Evolutionary conservation across 2,113 vertebrate species (phyloP), one percentile per base, ranked within the genome.

Genomic region (Cynopterus brachyotis): DNA sequence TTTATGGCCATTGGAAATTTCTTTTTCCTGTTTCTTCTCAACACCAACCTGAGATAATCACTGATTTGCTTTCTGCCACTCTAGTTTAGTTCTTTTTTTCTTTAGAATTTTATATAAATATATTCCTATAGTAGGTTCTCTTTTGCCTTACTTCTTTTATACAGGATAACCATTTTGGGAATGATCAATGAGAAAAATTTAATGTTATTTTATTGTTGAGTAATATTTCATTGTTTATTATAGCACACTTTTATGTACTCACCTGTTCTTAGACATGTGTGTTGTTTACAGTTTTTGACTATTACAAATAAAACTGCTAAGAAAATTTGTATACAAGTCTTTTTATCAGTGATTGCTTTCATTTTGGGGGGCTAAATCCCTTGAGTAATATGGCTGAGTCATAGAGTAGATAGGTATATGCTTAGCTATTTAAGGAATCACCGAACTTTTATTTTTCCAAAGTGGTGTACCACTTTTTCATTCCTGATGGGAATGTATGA

Each of bases 21-120:
- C 4, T 19, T 6, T 4, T n/a, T 22, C 8, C 42, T 24, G 0
- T 1, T 5, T 2, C 8, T 62, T 22, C 6, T 9, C 9, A 40
- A 6, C 6, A 32, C 10, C 5, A 64, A 3, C 6, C 2, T 10
- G 6, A 59, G 0, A 4, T 1, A 84, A 32, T 42, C 22, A 88
- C 19, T 57, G 22, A 59, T 40, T 73, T 91, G 6, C 7, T 59
- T 60, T 60, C 45, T 81, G 30, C 7, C 6, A 53, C 8, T 60
- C 17, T 57, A 64, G 19, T 70, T 50, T 42, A 76, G 26, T 30
- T 24, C 28, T 19, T 45, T 24, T 10, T 32, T 30, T 70, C 13
- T 1, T 11, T 92, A 55, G 20, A 62, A 35, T 19, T 53, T 91
- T 67, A 79, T 24, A 72, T 40, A 45, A 57, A 50, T 40, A 9